A percentile compares a stretch with the other conserved stretches of the same genome.
Conservation (phyloP, 2,888 invertebrate genomes). For the Hydropsyche betteni region DNA sequence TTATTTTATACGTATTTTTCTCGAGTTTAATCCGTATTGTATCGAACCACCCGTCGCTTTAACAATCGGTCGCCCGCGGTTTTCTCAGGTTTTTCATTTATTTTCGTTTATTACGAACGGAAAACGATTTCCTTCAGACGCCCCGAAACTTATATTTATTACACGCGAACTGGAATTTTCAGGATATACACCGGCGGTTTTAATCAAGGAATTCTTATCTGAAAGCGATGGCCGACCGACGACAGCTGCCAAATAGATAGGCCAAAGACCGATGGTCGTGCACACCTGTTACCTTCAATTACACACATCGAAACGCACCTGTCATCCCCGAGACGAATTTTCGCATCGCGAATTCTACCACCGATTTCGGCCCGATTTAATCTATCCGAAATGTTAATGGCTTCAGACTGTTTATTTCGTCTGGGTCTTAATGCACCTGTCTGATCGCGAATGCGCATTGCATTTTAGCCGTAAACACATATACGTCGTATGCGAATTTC, state of each 20-base stretch:
- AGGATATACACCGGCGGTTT: neutral
- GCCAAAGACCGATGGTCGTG: neutral
- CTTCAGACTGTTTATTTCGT: too few species aligned
- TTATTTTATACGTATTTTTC: too few species aligned
- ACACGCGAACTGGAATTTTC: neutral
- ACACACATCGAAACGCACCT: conserved; percentile 18
- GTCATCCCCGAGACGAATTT: neutral
- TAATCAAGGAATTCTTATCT: conserved; percentile 25
- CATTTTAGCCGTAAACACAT: too few species aligned
- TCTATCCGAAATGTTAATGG: too few species aligned
- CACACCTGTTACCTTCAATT: conserved; percentile 23
- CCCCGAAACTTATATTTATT: neutral
- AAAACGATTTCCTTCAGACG: neutral
- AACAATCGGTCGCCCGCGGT: conserved; percentile 9
- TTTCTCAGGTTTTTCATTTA: conserved; percentile 5
- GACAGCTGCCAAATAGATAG: conserved; percentile 6
- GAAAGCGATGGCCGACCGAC: neutral
- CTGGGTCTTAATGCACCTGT: too few species aligned
- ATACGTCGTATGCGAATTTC: neutral
- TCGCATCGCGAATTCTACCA: too few species aligned
- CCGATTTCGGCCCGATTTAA: too few species aligned
- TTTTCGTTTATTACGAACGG: neutral
- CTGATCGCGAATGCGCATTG: too few species aligned
- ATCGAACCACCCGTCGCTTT: neutral
- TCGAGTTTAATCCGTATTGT: too few species aligned